Conservation (phyloP, 1,140 invertebrate species). For the Heterodera carotae region DNA sequence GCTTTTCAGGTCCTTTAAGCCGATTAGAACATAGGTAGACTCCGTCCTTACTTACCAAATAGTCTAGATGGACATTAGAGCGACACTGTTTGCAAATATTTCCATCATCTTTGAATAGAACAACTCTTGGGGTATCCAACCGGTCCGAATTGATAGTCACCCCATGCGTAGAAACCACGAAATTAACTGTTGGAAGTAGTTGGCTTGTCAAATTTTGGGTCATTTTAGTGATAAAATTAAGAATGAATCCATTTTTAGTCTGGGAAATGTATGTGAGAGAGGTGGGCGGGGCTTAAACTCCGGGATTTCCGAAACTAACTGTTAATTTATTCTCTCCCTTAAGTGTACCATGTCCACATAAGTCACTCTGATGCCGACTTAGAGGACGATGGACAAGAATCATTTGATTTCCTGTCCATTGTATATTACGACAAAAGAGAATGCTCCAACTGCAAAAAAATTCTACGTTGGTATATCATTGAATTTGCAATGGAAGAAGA, state of each 20-base stretch:
- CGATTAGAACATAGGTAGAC: not conserved
- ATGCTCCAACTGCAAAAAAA: too few species aligned
- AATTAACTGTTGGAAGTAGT: not conserved
- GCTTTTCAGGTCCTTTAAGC: not conserved
- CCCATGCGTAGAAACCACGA: not conserved
- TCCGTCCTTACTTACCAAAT: not conserved
- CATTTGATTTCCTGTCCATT: too few species aligned
- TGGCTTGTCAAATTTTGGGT: not conserved
- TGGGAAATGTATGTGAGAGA: too few species aligned
- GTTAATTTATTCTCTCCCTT: not conserved
- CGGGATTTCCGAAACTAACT: not conserved
- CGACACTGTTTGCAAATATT: not conserved
- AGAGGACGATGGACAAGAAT: too few species aligned
- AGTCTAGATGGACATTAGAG: not conserved
- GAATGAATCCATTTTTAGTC: not conserved
- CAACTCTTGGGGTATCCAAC: not conserved
- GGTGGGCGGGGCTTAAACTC: not conserved
- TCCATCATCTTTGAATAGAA: not conserved
- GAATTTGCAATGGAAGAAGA: too few species aligned
- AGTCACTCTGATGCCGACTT: not conserved
- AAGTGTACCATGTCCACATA: not conserved
- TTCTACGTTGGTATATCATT: too few species aligned
- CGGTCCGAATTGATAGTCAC: not conserved
- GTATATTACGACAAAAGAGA: too few species aligned
- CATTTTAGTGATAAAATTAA: not conserved